These are phyloP conservation scores for Sthenelais limicola DNA, from an alignment of 2,888 invertebrate species.

Conservation along the genomic window DNA sequence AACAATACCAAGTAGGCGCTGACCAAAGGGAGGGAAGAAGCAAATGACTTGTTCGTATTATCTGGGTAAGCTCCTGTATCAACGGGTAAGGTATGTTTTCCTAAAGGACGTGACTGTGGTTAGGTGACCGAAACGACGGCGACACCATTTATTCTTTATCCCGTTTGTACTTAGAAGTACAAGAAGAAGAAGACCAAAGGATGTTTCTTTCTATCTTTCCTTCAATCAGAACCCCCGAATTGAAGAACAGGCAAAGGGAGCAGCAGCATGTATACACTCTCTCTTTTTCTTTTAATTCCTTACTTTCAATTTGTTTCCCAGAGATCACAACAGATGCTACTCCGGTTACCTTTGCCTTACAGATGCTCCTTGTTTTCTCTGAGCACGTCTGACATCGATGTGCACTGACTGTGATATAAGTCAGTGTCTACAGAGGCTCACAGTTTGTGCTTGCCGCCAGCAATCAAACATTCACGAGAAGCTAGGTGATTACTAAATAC, in stretches of 20 bases:
- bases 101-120: slow-evolving; percentile 23
- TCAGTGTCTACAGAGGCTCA: neutral
- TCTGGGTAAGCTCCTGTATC: no score
- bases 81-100: neutral
- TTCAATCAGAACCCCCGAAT: no score
- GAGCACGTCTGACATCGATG: slow-evolving; percentile 19
- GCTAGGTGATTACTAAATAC: neutral
- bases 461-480: neutral
- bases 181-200: no score
- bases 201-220: slow-evolving; percentile 16
- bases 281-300: no score
- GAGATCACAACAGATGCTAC: slow-evolving; percentile 29
- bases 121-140: neutral
- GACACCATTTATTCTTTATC: no score
- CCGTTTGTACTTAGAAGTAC: neutral
- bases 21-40: no score
- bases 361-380: slow-evolving; percentile 19
- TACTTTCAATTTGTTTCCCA: no score
- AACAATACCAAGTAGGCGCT: no score
- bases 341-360: neutral
- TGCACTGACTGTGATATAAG: neutral
- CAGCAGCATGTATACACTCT: no score
- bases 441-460: neutral
- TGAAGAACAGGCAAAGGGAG: no score
- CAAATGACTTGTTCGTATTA: no score